Conservation (phyloP, 2,797 vertebrate genomes). For the Vespertilio murinus region DNA sequence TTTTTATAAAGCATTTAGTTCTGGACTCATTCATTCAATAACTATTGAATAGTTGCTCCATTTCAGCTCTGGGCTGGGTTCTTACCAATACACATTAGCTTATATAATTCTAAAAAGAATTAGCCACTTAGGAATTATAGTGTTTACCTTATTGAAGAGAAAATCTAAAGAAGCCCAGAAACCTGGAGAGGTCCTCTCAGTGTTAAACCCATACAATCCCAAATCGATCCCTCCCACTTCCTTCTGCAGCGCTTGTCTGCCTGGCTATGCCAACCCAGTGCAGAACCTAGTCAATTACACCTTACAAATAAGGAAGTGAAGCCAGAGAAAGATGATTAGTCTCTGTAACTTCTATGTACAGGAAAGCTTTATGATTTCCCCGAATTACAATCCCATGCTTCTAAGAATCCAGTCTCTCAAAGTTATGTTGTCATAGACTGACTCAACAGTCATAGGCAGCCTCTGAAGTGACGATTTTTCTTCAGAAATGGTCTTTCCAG, state of each 20-base stretch:
- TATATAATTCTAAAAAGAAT: not conserved
- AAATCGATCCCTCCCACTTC: not conserved
- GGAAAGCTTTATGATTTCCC: constrained; percentile 19
- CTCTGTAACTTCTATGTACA: not conserved
- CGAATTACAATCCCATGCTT: constrained; percentile 9
- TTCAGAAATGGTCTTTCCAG: constrained; percentile 27
- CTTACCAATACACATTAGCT: not conserved
- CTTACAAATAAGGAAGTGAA: constrained; percentile 31
- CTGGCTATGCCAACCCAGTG: not conserved
- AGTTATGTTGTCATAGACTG: not conserved
- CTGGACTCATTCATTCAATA: not conserved
- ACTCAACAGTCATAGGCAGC: not conserved
- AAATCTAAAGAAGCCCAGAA: not conserved
- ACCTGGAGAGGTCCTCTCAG: not conserved
- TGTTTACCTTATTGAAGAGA: not conserved
- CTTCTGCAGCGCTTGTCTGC: not conserved
- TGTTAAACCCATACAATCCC: not conserved
- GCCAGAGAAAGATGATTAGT: not conserved
- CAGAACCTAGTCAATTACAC: not conserved
- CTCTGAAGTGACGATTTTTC: constrained; percentile 13
- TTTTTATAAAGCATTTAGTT: not conserved
- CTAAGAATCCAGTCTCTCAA: constrained; percentile 25
- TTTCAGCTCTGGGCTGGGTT: not conserved
- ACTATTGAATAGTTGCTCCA: not conserved
- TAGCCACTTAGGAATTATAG: not conserved